A percentile compares a stretch with the other conserved stretches of the same genome.
phyloP scores from a whole-genome alignment of 2,113 vertebrate genomes.

The Orthonyx spaldingii region DNA sequence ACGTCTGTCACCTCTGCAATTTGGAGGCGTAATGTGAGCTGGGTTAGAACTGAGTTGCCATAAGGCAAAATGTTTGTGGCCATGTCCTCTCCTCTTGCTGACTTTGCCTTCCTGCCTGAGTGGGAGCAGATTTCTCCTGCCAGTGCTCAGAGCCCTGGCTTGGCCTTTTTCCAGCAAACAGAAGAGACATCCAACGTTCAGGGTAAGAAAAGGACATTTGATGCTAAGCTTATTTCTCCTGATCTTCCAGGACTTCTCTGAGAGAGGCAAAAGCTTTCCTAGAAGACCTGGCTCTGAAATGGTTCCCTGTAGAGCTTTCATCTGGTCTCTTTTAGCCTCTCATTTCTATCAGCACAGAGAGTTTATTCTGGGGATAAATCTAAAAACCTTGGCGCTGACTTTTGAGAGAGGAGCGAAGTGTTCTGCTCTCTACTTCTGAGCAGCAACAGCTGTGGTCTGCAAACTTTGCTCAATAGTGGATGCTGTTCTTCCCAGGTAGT shows the following conservation, averaged over 20 bases:
- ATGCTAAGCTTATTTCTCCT: background rate
- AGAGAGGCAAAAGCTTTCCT: background rate
- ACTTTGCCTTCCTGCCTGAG: background rate
- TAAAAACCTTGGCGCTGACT: background rate
- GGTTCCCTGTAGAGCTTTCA: background rate
- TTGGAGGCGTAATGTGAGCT: background rate
- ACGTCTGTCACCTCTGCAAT: background rate
- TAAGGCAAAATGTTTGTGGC: background rate
- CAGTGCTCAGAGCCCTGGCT: background rate
- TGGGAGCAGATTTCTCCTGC: background rate
- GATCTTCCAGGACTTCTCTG: background rate
- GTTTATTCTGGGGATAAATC: background rate
- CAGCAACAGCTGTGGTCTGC: background rate
- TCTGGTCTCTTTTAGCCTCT: background rate
- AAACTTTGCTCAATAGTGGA: background rate
- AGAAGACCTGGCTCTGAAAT: background rate
- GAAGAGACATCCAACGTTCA: background rate
- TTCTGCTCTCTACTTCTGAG: background rate
- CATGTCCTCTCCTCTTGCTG: background rate
- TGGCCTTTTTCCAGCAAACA: background rate
- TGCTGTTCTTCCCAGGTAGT: background rate
- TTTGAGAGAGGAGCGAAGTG: background rate
- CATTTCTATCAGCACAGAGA: background rate
- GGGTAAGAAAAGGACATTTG: background rate
- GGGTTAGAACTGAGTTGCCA: background rate